Conservation (phyloP, 2,888 invertebrate species). For the Nasonovia ribisnigri region DNA sequence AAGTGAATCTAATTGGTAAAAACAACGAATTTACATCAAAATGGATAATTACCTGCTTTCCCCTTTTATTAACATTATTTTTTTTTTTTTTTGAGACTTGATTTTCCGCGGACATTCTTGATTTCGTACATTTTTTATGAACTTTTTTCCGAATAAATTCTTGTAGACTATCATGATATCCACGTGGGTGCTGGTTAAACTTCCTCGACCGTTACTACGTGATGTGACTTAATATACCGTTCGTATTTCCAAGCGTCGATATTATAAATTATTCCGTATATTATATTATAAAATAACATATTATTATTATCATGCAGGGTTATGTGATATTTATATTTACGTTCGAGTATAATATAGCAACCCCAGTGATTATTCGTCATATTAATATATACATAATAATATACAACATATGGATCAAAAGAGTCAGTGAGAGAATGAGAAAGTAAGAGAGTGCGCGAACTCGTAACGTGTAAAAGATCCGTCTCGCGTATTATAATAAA, state of each 20-base stretch:
- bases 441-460: neutral
- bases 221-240: neutral
- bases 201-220: neutral
- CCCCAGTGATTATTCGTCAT: neutral
- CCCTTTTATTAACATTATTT: too few species aligned
- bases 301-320: neutral
- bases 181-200: too few species aligned
- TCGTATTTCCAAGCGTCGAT: neutral
- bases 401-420: too few species aligned
- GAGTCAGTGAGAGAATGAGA: neutral
- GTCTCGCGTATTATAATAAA: constrained; percentile 15
- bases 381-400: neutral
- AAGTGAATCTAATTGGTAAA: too few species aligned
- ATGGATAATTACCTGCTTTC: too few species aligned
- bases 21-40: too few species aligned
- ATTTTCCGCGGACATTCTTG: neutral
- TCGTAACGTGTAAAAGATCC: constrained; percentile 33
- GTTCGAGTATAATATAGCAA: neutral
- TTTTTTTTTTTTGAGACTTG: neutral
- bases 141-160: neutral
- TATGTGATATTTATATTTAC: neutral
- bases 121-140: neutral
- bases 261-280: neutral
- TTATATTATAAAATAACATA: neutral
- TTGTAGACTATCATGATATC: neutral